phyloP scores from a whole-genome alignment of 2,113 vertebrate species.

The Lanius collurio region DNA sequence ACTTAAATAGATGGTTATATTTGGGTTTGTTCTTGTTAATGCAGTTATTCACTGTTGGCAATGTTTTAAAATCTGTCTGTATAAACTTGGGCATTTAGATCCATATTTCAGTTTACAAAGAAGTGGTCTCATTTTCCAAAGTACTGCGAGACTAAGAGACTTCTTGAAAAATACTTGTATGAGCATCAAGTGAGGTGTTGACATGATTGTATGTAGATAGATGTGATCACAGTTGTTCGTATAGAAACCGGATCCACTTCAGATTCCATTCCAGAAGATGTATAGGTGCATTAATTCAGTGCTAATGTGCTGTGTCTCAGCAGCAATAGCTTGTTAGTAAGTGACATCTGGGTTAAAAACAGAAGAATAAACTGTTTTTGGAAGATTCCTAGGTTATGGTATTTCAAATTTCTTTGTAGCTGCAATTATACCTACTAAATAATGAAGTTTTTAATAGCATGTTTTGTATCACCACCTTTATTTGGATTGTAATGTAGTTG shows the following conservation, averaged over 20 bases:
- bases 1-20: background rate
- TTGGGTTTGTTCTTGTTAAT: background rate
- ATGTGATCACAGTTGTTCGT: background rate
- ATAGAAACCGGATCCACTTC: background rate
- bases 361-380: background rate
- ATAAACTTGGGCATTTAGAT: background rate
- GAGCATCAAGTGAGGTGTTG: background rate
- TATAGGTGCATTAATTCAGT: background rate
- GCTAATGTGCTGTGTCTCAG: background rate
- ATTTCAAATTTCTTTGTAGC: background rate
- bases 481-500: background rate
- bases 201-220: background rate
- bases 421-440: background rate
- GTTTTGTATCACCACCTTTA: background rate
- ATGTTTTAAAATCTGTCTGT: background rate
- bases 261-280: background rate
- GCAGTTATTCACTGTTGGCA: background rate
- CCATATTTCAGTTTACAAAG: background rate
- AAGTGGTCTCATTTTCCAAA: background rate
- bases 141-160: background rate
- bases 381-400: background rate
- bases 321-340: background rate
- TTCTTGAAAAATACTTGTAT: background rate
- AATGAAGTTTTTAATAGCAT: background rate
- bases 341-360: background rate